Evolutionary conservation across 2,797 vertebrate species (phyloP), one percentile per base, ranked within the genome.

Genomic region (Microcaecilia unicolor): DNA sequence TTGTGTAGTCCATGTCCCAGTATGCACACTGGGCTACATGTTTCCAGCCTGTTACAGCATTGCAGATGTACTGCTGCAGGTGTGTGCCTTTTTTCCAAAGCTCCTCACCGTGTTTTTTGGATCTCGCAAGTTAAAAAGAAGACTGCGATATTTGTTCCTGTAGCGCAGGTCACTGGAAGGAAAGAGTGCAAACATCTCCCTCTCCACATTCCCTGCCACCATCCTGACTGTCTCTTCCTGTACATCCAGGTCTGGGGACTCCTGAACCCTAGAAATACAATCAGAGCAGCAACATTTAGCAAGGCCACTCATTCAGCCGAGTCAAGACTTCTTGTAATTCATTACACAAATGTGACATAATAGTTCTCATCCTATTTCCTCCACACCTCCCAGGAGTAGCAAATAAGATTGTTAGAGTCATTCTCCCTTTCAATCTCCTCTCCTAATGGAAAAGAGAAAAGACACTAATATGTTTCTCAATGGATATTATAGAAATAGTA

Each of bases 121-220:
- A 24, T 74, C 58, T 1, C 58, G 58, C 37, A 79, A 48, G 37
- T 79, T 79, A 45, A 74, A 79, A 5, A 75, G 48, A 27, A 79
- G 54, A 31, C 65, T 76, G 28, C 76, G 61, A 49, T 76, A 79
- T 39, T 79, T 79, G 24, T 31, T 44, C 51, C 65, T 76, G 24
- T 76, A 79, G 29, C 45, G 62, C 25, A 32, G 8, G 4, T 40
- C 55, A 25, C 56, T 66, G 23, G 37, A 27, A 4, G 23, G 43
- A 3, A 50, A 71, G 14, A 67, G 48, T 13, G 29, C 16, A 6
- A 68, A 76, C 20, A 76, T 50, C 32, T 68, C 76, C 1, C 36
- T 42, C 38, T 79, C 76, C 1, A 79, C 49, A 34, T 25, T 35
- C 3, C 36, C 18, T 1, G 67, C 67, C 1, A 72, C 16, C 18